Evolutionary conservation across 2,888 invertebrate species (phyloP).

Genomic region (Trypoxylon attenuatum): DNA sequence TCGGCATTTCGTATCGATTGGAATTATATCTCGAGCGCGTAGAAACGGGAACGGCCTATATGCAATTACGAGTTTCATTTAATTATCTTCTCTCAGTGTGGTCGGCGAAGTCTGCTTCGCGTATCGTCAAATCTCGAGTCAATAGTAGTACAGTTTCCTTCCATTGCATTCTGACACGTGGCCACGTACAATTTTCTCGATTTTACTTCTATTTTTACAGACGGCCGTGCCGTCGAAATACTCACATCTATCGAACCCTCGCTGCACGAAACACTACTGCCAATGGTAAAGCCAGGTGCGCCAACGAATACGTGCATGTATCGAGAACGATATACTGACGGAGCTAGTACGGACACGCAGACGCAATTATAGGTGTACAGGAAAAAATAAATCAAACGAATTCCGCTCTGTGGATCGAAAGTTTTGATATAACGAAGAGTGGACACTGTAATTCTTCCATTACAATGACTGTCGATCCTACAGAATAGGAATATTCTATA

Average conservation of each 20-base stretch:
- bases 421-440: constrained; percentile 54
- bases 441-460: constrained; percentile 55
- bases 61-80: constrained; percentile 38
- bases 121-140: constrained; percentile 15
- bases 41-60: too few relatives aligned
- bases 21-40: constrained; percentile 22
- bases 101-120: constrained; percentile 18
- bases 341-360: too few relatives aligned
- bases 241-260: too few relatives aligned
- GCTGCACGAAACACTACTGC: too few relatives aligned
- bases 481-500: constrained; percentile 24
- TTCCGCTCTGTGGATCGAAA: constrained; percentile 42
- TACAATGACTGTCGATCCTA: constrained; percentile 48
- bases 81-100: constrained; percentile 40
- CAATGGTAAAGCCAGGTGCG: too few relatives aligned
- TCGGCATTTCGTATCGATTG: constrained; percentile 26
- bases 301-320: too few relatives aligned
- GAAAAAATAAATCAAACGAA: constrained; percentile 43
- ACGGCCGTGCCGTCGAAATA: constrained; percentile 35
- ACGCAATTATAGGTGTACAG: background rate
- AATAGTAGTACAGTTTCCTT: constrained; percentile 15
- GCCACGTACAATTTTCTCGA: constrained; percentile 11
- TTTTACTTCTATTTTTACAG: constrained; percentile 47
- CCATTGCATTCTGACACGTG: background rate
- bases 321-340: too few relatives aligned